These are phyloP conservation scores for Montifringilla adamsi DNA, from an alignment of 2,113 vertebrate species.

Conservation along the genomic window DNA sequence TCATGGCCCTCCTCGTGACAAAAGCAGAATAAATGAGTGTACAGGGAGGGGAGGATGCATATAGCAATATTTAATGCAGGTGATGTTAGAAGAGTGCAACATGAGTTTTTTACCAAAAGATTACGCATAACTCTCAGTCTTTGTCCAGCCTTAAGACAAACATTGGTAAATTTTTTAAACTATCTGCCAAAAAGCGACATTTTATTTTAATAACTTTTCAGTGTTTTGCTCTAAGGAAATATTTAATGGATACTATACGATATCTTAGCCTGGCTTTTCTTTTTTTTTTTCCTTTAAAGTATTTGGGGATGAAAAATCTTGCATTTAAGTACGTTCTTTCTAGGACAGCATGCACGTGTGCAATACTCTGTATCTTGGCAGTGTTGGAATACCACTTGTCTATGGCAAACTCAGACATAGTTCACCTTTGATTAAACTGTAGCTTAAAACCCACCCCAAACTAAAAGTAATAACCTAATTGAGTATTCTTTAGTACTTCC, in stretches of 20 bases:
- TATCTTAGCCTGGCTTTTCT: background rate
- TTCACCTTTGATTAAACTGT: constrained; percentile 57
- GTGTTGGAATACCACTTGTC: background rate
- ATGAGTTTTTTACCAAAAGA: background rate
- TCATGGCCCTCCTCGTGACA: constrained; percentile 78
- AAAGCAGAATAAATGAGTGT: constrained; percentile 64
- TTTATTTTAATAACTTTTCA: background rate
- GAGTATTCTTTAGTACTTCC: constrained; percentile 60
- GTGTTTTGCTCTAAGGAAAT: constrained; percentile 23
- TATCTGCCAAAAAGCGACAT: background rate
- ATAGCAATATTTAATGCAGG: background rate
- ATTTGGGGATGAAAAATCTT: background rate
- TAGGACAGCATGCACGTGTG: background rate
- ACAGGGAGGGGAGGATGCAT: background rate
- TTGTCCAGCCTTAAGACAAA: background rate
- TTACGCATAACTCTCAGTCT: background rate
- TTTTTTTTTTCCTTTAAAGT: background rate
- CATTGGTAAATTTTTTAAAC: constrained; percentile 6
- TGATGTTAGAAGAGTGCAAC: background rate
- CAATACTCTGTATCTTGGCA: background rate
- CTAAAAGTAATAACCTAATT: constrained; percentile 52
- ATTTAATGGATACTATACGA: background rate
- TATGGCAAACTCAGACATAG: constrained; percentile 37
- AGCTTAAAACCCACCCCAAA: background rate
- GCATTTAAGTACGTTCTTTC: background rate